Evolutionary conservation across 2,797 vertebrate genomes (phyloP), one percentile per base, ranked within the genome.

Genomic region (Aldrovandia affinis): DNA sequence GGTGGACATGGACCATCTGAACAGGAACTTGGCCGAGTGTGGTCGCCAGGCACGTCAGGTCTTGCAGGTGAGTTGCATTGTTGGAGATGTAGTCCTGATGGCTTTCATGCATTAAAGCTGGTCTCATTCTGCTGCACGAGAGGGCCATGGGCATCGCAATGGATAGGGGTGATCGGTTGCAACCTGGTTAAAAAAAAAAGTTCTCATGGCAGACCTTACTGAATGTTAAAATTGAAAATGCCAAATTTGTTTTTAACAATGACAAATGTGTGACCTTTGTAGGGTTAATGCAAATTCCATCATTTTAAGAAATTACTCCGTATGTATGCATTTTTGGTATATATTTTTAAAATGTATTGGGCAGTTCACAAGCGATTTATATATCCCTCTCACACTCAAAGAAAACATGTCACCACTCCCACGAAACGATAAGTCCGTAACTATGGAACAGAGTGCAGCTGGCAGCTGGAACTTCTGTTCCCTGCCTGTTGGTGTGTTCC

Each of bases 21-120:
- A 88, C 55, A 95, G 92, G 88, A 96, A 85, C 80, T 85, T 90
- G 28, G 80, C 84, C 79, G 94, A 93, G 47, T 92, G 92, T 0
- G 89, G 92, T 39, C 90, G 91, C 83, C 96, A 96, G 91, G 93
- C 91, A 10, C 96, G 96, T 88, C 94, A 95, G 82, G 85, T 95
- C 86, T 86, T 97, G 42, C 96, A 97, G 97, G 98, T 99, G 89
- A 96, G 96, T 39, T 10, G 22, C 25, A 61, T n/a, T 59, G 59
- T 78, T 18, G 44, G 54, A 47, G 55, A 18, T 61, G 70, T 39
- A 30, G 57, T 68, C 68, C 2, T 81, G 0, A 61, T 57, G n/a
- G n/a, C 28, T 63, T 55, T 61, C 15, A 39, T 30, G 42, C n/a
- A 59, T 50, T 28, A 8, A 0, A 42, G 39, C 6, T 25, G 0